Conservation (phyloP, 2,113 vertebrate species). For the Pseudois nayaur region DNA sequence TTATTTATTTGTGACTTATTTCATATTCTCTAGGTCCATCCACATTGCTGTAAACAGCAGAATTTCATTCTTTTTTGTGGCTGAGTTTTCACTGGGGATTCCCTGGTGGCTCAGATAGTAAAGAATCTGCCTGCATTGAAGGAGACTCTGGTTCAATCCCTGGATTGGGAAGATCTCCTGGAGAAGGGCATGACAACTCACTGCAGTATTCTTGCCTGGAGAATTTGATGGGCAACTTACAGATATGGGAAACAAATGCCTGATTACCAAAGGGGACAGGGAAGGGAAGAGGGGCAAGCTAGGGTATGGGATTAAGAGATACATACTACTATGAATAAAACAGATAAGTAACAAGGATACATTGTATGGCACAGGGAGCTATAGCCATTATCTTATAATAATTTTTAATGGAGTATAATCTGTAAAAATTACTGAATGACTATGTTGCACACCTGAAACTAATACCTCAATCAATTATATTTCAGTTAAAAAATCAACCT, state of each 20-base stretch:
- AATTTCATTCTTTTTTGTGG: not conserved
- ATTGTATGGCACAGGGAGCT: not conserved
- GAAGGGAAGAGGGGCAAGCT: not conserved
- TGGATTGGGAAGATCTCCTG: not conserved
- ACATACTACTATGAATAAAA: not conserved
- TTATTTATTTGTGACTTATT: not conserved
- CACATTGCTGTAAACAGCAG: not conserved
- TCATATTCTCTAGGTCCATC: not conserved
- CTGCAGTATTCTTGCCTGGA: not conserved
- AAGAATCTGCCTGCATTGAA: not conserved
- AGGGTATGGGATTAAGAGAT: not conserved
- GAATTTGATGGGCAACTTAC: not conserved
- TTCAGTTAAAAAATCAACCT: not conserved
- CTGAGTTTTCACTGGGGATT: not conserved
- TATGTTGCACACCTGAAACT: not conserved
- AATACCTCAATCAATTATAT: not conserved
- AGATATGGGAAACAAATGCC: not conserved
- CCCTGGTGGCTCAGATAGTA: not conserved
- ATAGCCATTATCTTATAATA: not conserved
- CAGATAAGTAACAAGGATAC: not conserved
- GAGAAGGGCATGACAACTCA: rapidly evolving
- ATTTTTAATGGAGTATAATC: not conserved
- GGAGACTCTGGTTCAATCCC: not conserved
- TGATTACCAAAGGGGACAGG: not conserved
- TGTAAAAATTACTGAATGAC: not conserved